Evolutionary conservation across 2,797 vertebrate species (phyloP).

Genomic region (Anguilla anguilla): DNA sequence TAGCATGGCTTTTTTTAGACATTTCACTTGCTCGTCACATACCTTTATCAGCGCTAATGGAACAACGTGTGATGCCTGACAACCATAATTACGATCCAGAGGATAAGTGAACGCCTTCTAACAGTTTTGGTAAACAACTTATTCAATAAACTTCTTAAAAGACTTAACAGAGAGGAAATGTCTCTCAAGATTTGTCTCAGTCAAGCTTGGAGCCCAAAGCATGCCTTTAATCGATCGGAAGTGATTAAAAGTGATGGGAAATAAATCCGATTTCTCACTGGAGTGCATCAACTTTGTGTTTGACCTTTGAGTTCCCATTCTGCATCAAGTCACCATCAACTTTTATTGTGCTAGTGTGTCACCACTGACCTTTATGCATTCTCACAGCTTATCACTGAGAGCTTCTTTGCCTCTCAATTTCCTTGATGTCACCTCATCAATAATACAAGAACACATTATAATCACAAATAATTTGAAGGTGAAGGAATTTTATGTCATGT

Average conservation of each 20-base stretch:
- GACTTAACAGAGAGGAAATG: constrained; percentile 28
- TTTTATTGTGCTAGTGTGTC: constrained; percentile 26
- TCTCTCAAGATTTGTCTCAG: constrained; percentile 11
- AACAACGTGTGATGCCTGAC: constrained; percentile 55
- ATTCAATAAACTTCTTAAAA: constrained; percentile 12
- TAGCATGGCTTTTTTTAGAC: constrained; percentile 48
- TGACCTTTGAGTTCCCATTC: constrained; percentile 34
- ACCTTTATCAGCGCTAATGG: constrained; percentile 51
- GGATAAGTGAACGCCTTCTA: constrained; percentile 38
- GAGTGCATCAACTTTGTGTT: constrained; percentile 9
- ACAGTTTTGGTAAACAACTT: constrained; percentile 33
- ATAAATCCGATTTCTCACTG: constrained; percentile 9
- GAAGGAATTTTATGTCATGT: neutral
- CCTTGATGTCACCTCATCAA: constrained; percentile 15
- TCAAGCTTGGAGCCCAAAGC: neutral
- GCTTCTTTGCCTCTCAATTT: constrained; percentile 21
- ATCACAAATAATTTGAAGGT: constrained; percentile 10
- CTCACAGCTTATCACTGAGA: constrained; percentile 31
- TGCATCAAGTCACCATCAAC: constrained; percentile 33
- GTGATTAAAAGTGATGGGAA: constrained; percentile 14
- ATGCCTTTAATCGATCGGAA: constrained; percentile 26
- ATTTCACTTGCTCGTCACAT: constrained; percentile 49
- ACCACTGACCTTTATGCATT: constrained; percentile 28
- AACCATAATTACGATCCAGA: constrained; percentile 46
- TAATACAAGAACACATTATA: neutral